Conservation (phyloP, 1,140 invertebrate genomes). For the Planococcus citri region DNA sequence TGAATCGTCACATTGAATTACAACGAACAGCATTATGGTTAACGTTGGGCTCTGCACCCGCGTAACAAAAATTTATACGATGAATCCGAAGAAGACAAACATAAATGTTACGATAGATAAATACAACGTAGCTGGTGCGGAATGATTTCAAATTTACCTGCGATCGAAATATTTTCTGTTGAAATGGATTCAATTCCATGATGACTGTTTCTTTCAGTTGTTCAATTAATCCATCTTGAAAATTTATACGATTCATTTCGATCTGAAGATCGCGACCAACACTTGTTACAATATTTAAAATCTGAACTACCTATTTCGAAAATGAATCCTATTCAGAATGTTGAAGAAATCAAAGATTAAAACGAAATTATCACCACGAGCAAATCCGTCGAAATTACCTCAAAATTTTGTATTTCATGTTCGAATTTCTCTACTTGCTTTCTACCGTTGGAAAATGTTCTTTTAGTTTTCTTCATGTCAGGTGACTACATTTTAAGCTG, state of each 20-base stretch:
- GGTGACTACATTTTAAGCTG: slow-evolving; percentile 52
- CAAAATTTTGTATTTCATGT: slow-evolving; percentile 44
- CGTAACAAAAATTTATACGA: slow-evolving; percentile 57
- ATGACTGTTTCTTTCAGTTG: slow-evolving; percentile 41
- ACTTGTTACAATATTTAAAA: too few relatives aligned
- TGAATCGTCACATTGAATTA: slow-evolving; percentile 26
- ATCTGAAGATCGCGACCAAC: too few relatives aligned
- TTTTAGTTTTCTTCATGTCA: slow-evolving; percentile 55
- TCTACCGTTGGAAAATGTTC: slow-evolving; percentile 58
- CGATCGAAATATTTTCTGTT: slow-evolving; percentile 46
- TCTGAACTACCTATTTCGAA: too few relatives aligned
- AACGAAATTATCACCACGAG: too few relatives aligned
- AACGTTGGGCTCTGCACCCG: slow-evolving; percentile 64
- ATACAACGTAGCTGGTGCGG: too few relatives aligned
- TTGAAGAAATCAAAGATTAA: too few relatives aligned
- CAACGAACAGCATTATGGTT: slow-evolving; percentile 63
- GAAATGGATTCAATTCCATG: slow-evolving; percentile 39
- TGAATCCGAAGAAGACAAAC: too few relatives aligned
- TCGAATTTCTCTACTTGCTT: slow-evolving; percentile 46
- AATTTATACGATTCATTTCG: slow-evolving; percentile 47
- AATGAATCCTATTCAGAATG: too few relatives aligned
- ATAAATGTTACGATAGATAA: too few relatives aligned
- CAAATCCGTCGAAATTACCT: slow-evolving; percentile 31
- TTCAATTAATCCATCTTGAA: slow-evolving; percentile 51
- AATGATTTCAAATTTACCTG: slow-evolving; percentile 32